These are phyloP conservation scores for Heterodera filipjevi DNA, from an alignment of 2,888 invertebrate genomes.

Conservation along the genomic window DNA sequence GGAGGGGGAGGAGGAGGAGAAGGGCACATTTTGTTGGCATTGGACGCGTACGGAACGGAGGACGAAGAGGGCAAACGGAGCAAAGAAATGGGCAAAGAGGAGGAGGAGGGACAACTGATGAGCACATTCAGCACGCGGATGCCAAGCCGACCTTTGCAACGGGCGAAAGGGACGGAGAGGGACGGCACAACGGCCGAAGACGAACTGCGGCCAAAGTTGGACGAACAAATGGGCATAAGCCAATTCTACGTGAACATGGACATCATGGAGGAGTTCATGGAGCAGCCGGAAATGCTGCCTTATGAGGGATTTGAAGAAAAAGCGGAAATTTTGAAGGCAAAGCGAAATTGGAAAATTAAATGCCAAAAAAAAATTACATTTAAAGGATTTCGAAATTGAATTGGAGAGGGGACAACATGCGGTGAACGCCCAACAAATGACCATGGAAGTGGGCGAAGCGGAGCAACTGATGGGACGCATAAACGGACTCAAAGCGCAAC, in stretches of 20 bases:
- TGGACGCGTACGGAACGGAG: conserved; percentile 56
- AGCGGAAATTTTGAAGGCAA: conserved; percentile 34
- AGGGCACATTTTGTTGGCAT: conserved; percentile 44
- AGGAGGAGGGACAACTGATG: neutral
- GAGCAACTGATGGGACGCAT: conserved; percentile 44
- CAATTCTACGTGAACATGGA: conserved; percentile 43
- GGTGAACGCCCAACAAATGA: conserved; percentile 54
- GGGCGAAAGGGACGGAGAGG: neutral
- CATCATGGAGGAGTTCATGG: conserved; percentile 41
- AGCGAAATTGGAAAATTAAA: neutral
- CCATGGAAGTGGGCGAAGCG: conserved; percentile 53
- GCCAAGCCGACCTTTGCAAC: neutral
- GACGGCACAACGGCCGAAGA: neutral
- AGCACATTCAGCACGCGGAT: neutral
- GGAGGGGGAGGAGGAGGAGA: neutral
- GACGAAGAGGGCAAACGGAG: conserved; percentile 22
- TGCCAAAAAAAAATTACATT: conserved; percentile 13
- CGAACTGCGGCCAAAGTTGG: conserved; percentile 19
- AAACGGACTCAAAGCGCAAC: neutral
- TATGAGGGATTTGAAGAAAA: conserved; percentile 43
- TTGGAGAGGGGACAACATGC: conserved; percentile 44
- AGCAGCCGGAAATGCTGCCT: conserved; percentile 36
- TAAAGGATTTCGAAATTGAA: conserved; percentile 42
- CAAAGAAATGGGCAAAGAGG: neutral
- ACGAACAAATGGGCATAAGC: conserved; percentile 30